Conservation (phyloP, 1,140 invertebrate genomes). For the Pseudobourletiella spinata region DNA sequence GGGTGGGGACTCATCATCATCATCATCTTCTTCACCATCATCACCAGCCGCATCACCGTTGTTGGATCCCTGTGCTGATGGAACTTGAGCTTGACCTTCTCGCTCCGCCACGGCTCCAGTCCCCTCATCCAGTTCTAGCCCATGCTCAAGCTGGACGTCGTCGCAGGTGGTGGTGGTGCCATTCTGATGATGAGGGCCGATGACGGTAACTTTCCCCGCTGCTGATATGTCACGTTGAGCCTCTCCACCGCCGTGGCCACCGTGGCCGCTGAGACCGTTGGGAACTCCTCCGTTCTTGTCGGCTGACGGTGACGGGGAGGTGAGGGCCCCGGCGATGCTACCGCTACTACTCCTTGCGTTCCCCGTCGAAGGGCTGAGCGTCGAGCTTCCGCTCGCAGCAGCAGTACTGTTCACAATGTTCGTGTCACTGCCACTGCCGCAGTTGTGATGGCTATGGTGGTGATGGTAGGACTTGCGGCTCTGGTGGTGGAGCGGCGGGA, state of each 20-base stretch:
- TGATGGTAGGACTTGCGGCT: constrained; percentile 13
- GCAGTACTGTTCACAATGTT: background rate
- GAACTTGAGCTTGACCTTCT: background rate
- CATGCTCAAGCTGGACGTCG: background rate
- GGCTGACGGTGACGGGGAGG: background rate
- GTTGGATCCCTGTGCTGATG: background rate
- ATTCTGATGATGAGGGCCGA: background rate
- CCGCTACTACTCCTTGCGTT: background rate
- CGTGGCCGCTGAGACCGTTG: background rate
- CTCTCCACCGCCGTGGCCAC: background rate
- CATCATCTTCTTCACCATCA: constrained; percentile 18
- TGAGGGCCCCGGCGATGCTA: background rate
- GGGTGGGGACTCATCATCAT: no score
- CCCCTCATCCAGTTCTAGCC: background rate
- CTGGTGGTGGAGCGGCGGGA: constrained; percentile 7
- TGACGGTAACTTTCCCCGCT: background rate
- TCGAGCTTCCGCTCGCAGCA: no score
- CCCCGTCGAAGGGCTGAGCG: background rate
- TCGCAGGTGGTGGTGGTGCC: background rate
- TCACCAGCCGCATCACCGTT: background rate
- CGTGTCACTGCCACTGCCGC: background rate
- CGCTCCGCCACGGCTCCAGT: background rate
- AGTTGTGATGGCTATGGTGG: constrained; percentile 8
- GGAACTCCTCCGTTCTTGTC: background rate
- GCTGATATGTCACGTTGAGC: background rate